These are phyloP conservation scores for Nomia melanderi DNA, from an alignment of 1,140 invertebrate species.

Conservation along the genomic window DNA sequence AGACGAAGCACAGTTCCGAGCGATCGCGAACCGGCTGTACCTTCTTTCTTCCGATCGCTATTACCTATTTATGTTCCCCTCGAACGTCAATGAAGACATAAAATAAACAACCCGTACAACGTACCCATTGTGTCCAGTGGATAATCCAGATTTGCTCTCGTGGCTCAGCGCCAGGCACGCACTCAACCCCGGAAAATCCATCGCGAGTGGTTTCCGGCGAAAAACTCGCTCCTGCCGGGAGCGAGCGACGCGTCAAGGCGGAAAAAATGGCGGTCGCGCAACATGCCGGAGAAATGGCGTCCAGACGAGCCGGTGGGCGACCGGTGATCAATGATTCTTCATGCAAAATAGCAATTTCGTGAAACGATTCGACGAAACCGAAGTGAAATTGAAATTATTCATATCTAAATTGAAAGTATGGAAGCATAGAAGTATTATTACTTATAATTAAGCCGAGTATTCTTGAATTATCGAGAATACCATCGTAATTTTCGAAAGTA, in stretches of 20 bases:
- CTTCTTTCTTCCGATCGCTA: background rate
- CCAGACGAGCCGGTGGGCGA: too few species aligned
- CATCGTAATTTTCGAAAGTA: too few species aligned
- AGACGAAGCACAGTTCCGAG: background rate
- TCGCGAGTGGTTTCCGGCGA: background rate
- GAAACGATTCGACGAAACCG: too few species aligned
- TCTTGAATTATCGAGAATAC: too few species aligned
- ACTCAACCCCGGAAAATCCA: background rate
- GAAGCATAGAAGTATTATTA: too few species aligned
- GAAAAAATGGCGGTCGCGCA: background rate
- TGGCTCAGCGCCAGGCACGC: background rate
- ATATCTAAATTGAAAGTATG: too few species aligned
- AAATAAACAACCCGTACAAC: background rate
- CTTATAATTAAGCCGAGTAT: too few species aligned
- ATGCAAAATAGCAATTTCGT: too few species aligned
- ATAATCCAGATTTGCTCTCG: background rate
- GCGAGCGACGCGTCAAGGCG: too few species aligned
- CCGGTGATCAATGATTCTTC: too few species aligned
- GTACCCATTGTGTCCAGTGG: background rate
- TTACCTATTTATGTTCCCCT: background rate
- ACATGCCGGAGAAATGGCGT: too few species aligned
- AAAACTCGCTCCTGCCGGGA: background rate
- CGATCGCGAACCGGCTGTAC: background rate
- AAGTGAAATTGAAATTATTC: too few species aligned
- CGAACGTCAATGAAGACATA: conserved; percentile 1